Percentiles rank a stretch among this genome's conserved stretches.
phyloP scores from a whole-genome alignment of 2,888 invertebrate genomes.

The Hymenopus coronatus region DNA sequence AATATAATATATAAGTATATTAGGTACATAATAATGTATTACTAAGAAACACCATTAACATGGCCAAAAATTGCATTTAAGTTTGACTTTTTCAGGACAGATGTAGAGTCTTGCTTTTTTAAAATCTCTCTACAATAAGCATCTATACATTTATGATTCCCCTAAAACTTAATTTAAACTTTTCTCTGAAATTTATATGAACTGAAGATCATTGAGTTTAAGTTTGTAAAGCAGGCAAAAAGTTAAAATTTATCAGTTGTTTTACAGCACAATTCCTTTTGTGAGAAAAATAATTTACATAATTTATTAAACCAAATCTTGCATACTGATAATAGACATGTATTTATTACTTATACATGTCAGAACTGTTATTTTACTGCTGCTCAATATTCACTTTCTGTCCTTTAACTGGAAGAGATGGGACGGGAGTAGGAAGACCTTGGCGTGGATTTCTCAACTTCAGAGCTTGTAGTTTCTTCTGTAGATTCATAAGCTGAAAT shows the following conservation, averaged over 20 bases:
- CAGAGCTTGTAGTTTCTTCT: slow-evolving; percentile 53
- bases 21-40: too few species aligned
- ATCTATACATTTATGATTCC: too few species aligned
- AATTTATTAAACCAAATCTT: neutral
- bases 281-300: too few species aligned
- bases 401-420: neutral
- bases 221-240: neutral
- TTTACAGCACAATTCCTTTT: neutral
- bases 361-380: neutral
- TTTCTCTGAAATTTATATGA: too few species aligned
- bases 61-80: too few species aligned
- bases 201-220: too few species aligned
- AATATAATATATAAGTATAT: too few species aligned
- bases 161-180: too few species aligned
- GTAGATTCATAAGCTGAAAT: slow-evolving; percentile 57
- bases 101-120: too few species aligned
- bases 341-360: neutral
- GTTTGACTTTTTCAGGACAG: too few species aligned
- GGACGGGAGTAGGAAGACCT: neutral
- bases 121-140: too few species aligned
- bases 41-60: too few species aligned
- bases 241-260: neutral
- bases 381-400: neutral
- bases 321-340: neutral
- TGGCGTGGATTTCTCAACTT: slow-evolving; percentile 41